Conservation (phyloP, 1,140 invertebrate species). For the Drosophila murphyi region DNA sequence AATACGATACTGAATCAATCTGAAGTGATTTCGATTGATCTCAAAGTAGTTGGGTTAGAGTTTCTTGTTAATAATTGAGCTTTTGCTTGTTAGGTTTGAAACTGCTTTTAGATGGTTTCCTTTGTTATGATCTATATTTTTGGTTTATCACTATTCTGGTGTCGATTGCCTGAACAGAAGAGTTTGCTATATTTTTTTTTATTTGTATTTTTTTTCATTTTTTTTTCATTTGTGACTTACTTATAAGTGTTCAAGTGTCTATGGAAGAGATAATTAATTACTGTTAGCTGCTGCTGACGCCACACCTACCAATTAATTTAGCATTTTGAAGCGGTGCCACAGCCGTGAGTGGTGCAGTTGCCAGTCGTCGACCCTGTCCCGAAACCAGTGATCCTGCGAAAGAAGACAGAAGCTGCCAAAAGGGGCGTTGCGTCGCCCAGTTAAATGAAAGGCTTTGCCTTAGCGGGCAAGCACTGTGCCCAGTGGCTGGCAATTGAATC, state of each 20-base stretch:
- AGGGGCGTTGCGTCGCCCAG: constrained; percentile 75
- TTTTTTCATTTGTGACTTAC: background rate
- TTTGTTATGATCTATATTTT: too few species aligned
- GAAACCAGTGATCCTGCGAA: background rate
- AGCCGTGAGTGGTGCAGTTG: constrained; percentile 32
- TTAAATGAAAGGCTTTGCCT: constrained; percentile 49
- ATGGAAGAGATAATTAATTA: constrained; percentile 72
- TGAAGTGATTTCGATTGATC: too few species aligned
- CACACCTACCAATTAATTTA: constrained; percentile 80
- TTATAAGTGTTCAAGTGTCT: background rate
- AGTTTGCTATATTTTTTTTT: background rate
- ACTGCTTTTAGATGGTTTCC: too few species aligned
- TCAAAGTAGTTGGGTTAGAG: too few species aligned
- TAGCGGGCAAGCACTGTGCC: constrained; percentile 9
- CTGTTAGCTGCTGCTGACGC: constrained; percentile 74
- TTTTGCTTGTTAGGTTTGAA: too few species aligned
- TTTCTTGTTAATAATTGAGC: too few species aligned
- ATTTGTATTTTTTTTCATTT: background rate
- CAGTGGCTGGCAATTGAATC: constrained; percentile 49
- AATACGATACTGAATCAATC: too few species aligned
- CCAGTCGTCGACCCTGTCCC: background rate
- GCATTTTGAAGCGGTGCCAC: constrained; percentile 42
- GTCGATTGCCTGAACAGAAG: too few species aligned
- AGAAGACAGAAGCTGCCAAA: constrained; percentile 75
- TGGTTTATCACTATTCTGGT: too few species aligned